Evolutionary conservation across 2,888 invertebrate genomes (phyloP), one percentile per base, ranked within the genome.

Genomic region (Erannis defoliaria): DNA sequence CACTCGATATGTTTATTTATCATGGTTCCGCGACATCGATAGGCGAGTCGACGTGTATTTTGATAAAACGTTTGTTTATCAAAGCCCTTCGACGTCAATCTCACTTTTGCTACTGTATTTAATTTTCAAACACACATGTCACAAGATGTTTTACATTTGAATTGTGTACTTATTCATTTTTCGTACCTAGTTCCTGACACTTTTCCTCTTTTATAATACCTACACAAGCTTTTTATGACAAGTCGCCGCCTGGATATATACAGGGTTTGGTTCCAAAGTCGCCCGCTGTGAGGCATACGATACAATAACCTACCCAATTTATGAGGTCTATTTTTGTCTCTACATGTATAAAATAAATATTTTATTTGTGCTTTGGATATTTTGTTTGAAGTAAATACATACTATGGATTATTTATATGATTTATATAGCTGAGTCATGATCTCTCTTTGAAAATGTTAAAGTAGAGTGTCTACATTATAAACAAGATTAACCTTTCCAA

Each of bases 281-380:
- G 21, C 60, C 55, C 55, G 55, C 43, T 45, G 55, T 40, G 42
- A 40, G 42, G 49, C 43, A 49, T 40, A 48, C 42, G 21, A 37
- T 37, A 38, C 43, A 43, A 45, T 61, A 61, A 55, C 21, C 6
- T 50, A 45, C 49, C 29, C 14, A 43, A 49, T 61, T 55, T 50
- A 49, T 50, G 50, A 23, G 8, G 9, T 19, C 26, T 42, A 45
- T 35, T 53, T 45, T 33, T 26, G 35, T 19, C 42, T 31, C n/a
- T 19, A 2, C 23, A 5, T 23, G 23, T 23, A 29, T 45, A 43
- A 43, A 43, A 14, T 29, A 5, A 26, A 14, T 12, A 16, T 21
- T 19, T 19, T 19, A 33, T 35, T 18, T 35, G 33, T 21, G 21
- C n/a, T 6, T 14, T 29, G 29, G 3, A 21, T 37, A 19, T 40